Percentiles rank a stretch among this genome's conserved stretches.
These are phyloP conservation scores for Melanotaenia boesemani DNA, from an alignment of 2,797 vertebrate genomes.

Conservation along the genomic window DNA sequence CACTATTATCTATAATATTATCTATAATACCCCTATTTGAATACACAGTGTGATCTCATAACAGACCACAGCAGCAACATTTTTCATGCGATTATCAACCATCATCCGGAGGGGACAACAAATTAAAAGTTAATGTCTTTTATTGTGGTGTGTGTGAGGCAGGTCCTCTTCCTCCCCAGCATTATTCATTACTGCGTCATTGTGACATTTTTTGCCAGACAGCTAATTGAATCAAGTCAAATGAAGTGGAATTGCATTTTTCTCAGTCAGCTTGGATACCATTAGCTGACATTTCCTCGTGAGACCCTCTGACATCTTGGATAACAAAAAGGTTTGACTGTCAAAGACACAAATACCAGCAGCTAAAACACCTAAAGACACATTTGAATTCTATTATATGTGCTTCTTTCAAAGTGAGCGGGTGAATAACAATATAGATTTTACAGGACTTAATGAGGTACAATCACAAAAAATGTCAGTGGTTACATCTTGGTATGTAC, in stretches of 20 bases:
- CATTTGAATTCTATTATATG: neutral
- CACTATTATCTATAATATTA: conserved; percentile 6
- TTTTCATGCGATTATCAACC: conserved; percentile 46
- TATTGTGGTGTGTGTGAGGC: conserved; percentile 12
- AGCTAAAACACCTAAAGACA: neutral
- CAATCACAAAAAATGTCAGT: neutral
- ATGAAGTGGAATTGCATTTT: conserved; percentile 60
- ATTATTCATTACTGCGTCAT: conserved; percentile 43
- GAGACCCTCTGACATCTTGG: conserved; percentile 9
- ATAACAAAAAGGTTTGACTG: neutral
- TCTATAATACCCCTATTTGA: conserved; percentile 12
- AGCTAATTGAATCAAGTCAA: conserved; percentile 67
- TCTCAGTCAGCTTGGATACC: conserved; percentile 31
- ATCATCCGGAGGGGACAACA: conserved; percentile 48
- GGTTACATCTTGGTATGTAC: too few species aligned
- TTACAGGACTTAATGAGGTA: neutral
- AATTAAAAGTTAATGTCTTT: conserved; percentile 52
- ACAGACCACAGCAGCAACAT: conserved; percentile 1
- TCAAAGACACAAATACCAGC: neutral
- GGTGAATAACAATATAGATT: neutral
- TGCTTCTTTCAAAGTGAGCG: neutral
- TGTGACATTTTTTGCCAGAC: conserved; percentile 66
- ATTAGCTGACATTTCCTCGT: conserved; percentile 36
- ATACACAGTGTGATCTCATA: conserved; percentile 22
- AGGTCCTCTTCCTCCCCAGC: neutral